A percentile compares a stretch with the other conserved stretches of the same genome.
phyloP scores from a whole-genome alignment of 2,113 vertebrate species.

The Varanus salvator region DNA sequence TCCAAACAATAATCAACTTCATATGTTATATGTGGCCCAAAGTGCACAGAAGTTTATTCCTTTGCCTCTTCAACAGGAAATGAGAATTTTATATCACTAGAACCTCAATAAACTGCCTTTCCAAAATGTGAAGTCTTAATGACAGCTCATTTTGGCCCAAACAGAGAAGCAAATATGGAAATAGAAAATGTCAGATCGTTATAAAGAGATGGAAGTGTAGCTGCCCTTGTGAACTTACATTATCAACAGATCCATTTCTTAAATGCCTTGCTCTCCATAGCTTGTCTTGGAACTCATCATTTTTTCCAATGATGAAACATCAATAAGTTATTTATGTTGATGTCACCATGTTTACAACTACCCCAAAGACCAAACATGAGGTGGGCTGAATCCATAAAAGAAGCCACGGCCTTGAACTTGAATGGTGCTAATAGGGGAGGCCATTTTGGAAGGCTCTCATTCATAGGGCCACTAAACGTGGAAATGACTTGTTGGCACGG shows the following conservation, averaged over 20 bases:
- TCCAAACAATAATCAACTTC: conserved; percentile 67
- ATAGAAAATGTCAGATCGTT: conserved; percentile 68
- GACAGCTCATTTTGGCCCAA: conserved; percentile 68
- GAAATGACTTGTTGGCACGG: too few relatives aligned
- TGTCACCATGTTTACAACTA: conserved; percentile 37
- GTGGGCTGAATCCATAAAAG: too few relatives aligned
- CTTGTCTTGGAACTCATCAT: conserved; percentile 72
- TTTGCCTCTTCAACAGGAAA: conserved; percentile 72
- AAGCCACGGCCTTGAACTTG: too few relatives aligned
- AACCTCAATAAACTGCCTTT: conserved; percentile 74
- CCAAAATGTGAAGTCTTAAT: conserved; percentile 59
- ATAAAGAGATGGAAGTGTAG: conserved; percentile 66
- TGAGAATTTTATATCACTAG: conserved; percentile 68
- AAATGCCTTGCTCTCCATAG: conserved; percentile 57
- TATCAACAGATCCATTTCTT: conserved; percentile 70
- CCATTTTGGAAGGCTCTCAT: too few relatives aligned
- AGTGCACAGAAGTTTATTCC: conserved; percentile 66
- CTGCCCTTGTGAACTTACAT: conserved; percentile 52
- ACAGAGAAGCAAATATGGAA: conserved; percentile 66
- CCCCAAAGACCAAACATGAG: not conserved
- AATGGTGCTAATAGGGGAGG: too few relatives aligned
- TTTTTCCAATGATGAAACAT: conserved; percentile 65
- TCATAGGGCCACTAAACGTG: too few relatives aligned
- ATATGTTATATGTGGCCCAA: conserved; percentile 63
- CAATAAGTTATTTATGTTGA: conserved; percentile 69